Base-by-base conservation (phyloP, 2,888 invertebrate species). In the Pseudococcus longispinus region DNA sequence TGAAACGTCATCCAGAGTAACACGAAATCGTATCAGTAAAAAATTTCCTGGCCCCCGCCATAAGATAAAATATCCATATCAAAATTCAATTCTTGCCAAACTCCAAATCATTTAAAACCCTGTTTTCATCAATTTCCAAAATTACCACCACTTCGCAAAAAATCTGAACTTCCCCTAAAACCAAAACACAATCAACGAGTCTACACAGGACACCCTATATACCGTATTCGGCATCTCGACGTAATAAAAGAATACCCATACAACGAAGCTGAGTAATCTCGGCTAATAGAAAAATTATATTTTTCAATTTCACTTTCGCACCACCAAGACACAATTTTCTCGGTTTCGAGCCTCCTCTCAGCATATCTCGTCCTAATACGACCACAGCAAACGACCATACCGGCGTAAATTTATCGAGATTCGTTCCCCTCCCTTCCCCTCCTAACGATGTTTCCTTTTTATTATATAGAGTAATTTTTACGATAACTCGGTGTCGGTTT, bases 361-460 rank as follows among this genome's bases (percentile, higher is more conserved):
- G 2, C 60, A 1, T 5, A 23, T 23, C 60, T 23, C 9, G 20
- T 23, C 60, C 60, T n/a, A n/a, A n/a, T n/a, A n/a, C n/a, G n/a
- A n/a, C n/a, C n/a, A n/a, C n/a, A 60, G 9, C 60, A 23, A 60
- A 60, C 60, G 60, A 60, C 60, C 60, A 60, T 9, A 60, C 6
- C 60, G 23, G 60, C 60, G 60, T 60, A 60, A 60, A 60, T 60
- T 60, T 60, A 60, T 23, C 60, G 60, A 60, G 60, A 60, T 60
- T 60, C 23, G 9, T n/a, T 23, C 60, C 60, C 23, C 9, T 20
- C 23, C 8, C 13, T 8, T 1, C 23, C 20, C 13, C 20, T 6
- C 11, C 23, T 9, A 2, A 2, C 60, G 11, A 2, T 9, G 23
- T 60, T 15, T 15, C 23, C 23, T 60, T 60, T 60, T 60, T 60